These are phyloP conservation scores for Sebastes glaucus DNA, from an alignment of 2,797 vertebrate species.

Conservation along the genomic window DNA sequence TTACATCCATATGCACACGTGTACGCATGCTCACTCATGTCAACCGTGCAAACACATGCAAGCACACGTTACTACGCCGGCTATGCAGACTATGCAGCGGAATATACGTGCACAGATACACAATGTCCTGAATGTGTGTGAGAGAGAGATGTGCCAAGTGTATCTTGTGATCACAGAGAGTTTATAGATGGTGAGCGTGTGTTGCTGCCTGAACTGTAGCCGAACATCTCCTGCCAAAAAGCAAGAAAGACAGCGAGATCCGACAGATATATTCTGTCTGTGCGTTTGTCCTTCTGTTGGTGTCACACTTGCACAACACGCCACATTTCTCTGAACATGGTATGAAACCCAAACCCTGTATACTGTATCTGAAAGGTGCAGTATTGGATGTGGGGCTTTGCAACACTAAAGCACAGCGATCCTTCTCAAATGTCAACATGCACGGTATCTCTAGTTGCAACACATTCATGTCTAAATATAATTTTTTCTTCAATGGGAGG, in stretches of 20 bases:
- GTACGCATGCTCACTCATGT: background rate
- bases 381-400: background rate
- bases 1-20: background rate
- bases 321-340: background rate
- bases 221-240: constrained; percentile 41
- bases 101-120: constrained; percentile 23
- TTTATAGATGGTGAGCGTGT: constrained; percentile 58
- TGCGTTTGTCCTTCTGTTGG: background rate
- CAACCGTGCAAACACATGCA: background rate
- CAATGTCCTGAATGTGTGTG: constrained; percentile 37
- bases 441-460: constrained; percentile 8
- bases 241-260: constrained; percentile 26
- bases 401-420: background rate
- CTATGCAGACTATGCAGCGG: constrained; percentile 21
- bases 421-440: constrained; percentile 1
- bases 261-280: constrained; percentile 19
- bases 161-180: constrained; percentile 63
- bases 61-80: background rate
- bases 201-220: constrained; percentile 44
- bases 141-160: constrained; percentile 49
- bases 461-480: background rate
- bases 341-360: background rate
- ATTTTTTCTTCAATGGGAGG: background rate
- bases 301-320: background rate
- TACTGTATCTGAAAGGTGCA: background rate